Evolutionary conservation across 2,797 vertebrate genomes (phyloP), one percentile per base, ranked within the genome.

Genomic region (Loris lydekkerianus): DNA sequence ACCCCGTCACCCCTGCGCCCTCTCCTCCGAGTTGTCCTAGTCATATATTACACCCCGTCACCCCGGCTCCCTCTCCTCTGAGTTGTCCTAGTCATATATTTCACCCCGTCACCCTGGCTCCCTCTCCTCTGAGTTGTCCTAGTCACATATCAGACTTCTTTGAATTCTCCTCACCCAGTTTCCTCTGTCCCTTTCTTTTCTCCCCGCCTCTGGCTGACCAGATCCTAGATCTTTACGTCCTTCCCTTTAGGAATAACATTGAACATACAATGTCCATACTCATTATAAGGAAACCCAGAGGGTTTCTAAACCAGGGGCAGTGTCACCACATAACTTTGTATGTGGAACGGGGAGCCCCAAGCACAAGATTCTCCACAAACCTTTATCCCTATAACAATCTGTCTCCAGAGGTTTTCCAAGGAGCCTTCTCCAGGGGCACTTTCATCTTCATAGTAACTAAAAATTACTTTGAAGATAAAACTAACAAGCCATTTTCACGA

Each of bases 391-490:
- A 2, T 7, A 60, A 78, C 34, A 77, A 69, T 20, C 43, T 7
- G 20, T 60, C 69, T 87, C 58, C 78, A n/a, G 65, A 91, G 27
- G 4, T 46, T 96, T 91, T 10, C 31, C 7, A 85, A 29, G 14
- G 13, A 34, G 11, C 7, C 53, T 93, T 86, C 77, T 87, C 58
- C n/a, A 75, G 53, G 70, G 21, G 25, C 1, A 37, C 46, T 83
- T 86, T 63, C 27, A 10, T 72, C 31, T 83, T 95, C 86, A 92
- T 21, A 60, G 92, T 53, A 93, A 93, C 31, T 67, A 46, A 94
- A 95, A 94, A 95, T 80, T 91, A 40, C 84, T 86, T 84, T 86
- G 46, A 86, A 88, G 67, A 72, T 89, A 25, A 49, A 91, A 89
- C 86, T 95, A 92, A 58, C 87, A 91, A 77, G 7, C 27, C 65